Evolutionary conservation across 92 coral and sea anemone genomes (phyloP).

Genomic region (Porites cylindrica): DNA sequence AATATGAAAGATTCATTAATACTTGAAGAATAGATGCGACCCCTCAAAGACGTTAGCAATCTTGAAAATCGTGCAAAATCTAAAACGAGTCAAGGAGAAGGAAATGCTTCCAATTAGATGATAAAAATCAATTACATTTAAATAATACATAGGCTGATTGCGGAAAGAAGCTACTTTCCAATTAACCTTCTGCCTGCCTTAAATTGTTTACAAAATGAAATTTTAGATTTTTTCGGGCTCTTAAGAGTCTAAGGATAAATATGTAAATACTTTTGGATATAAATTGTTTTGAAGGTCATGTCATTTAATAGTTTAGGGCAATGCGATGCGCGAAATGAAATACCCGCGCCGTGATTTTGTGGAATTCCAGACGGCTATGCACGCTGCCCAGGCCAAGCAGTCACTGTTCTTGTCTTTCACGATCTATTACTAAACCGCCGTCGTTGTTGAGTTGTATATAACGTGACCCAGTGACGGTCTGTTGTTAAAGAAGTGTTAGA

Average conservation of each 20-base stretch:
- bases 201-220: neutral
- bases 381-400: neutral
- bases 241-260: slow-evolving; percentile 1
- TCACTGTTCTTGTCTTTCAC: neutral
- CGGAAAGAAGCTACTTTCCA: neutral
- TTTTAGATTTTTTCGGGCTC: neutral
- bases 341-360: too few relatives aligned
- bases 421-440: neutral
- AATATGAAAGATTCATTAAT: too few relatives aligned
- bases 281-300: slow-evolving; percentile 1
- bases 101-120: too few relatives aligned
- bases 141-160: too few relatives aligned
- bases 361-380: slow-evolving; percentile 11
- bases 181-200: neutral
- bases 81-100: too few relatives aligned
- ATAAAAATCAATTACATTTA: too few relatives aligned
- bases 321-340: neutral
- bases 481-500: neutral
- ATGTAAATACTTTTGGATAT: slow-evolving; percentile 7
- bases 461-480: neutral
- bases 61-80: too few relatives aligned
- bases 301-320: slow-evolving; percentile 5
- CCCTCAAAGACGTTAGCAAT: too few relatives aligned
- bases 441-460: neutral
- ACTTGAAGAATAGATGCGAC: too few relatives aligned